A percentile compares a stretch with the other conserved stretches of the same genome.
Evolutionary conservation across 2,888 invertebrate species (phyloP).

Genomic region (Aporophyla nigra): DNA sequence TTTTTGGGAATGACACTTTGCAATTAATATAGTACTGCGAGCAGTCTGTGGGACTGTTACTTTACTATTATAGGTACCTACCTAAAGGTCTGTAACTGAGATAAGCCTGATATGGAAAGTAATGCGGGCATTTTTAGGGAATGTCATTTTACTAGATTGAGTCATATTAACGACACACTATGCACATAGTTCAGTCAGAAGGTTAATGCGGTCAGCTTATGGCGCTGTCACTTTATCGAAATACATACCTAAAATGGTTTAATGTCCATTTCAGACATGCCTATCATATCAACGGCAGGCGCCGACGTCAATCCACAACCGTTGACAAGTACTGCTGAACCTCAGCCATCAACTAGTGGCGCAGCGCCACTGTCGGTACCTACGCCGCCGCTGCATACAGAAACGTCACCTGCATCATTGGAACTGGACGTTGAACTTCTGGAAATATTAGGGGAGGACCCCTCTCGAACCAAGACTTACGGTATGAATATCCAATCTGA

Average conservation of each 20-base stretch:
- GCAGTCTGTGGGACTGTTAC: neutral
- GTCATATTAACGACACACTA: neutral
- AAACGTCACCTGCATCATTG: neutral
- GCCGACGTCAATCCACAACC: neutral
- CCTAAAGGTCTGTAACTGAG: neutral
- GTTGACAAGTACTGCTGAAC: neutral
- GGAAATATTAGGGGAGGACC: neutral
- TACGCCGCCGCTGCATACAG: neutral
- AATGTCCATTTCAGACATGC: constrained; percentile 5
- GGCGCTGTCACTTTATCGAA: neutral
- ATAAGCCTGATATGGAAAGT: neutral
- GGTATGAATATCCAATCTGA: neutral
- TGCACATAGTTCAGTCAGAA: too few species aligned
- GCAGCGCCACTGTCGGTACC: neutral
- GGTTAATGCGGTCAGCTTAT: neutral
- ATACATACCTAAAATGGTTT: neutral
- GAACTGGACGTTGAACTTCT: neutral
- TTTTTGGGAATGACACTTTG: constrained; percentile 10
- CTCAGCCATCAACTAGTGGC: neutral
- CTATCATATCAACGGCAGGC: neutral
- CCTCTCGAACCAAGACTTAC: neutral
- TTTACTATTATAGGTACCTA: neutral
- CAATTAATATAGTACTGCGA: neutral
- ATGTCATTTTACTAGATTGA: neutral
- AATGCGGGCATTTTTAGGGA: neutral